These are phyloP conservation scores for Octopus bimaculoides DNA, from an alignment of 1,140 invertebrate species.

Conservation along the genomic window DNA sequence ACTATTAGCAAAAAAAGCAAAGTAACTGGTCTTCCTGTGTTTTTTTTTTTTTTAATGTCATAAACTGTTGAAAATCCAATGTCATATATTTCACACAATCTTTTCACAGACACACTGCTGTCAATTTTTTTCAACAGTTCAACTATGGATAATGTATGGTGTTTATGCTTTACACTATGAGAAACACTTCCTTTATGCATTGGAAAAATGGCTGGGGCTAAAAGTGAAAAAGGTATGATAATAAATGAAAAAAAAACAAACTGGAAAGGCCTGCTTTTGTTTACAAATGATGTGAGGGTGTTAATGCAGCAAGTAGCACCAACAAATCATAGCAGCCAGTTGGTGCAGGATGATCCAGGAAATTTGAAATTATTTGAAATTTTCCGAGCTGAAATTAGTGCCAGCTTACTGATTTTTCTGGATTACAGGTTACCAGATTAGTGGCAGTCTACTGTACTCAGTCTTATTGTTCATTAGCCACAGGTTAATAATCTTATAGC, in stretches of 20 bases:
- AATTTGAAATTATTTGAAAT: neutral
- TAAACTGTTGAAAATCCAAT: constrained; percentile 1
- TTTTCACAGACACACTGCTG: neutral
- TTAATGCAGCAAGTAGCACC: constrained; percentile 1
- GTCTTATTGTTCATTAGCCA: too few relatives aligned
- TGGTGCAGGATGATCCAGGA: neutral
- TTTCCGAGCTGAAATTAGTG: neutral
- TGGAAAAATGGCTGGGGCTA: neutral
- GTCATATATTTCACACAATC: neutral
- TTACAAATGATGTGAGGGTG: neutral
- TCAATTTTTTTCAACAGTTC: neutral
- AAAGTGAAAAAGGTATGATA: neutral
- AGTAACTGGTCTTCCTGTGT: neutral
- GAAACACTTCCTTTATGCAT: neutral
- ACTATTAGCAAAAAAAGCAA: neutral
- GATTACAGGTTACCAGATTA: neutral
- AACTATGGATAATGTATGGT: constrained; percentile 1
- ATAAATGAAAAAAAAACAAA: neutral
- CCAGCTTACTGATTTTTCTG: too few relatives aligned
- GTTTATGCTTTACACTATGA: neutral
- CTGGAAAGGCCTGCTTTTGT: neutral
- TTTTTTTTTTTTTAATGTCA: neutral
- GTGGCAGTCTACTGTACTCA: neutral
- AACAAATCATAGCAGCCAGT: neutral
- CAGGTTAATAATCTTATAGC: too few relatives aligned